Conservation (phyloP, 2,113 vertebrate genomes). For the Onychostoma macrolepis region DNA sequence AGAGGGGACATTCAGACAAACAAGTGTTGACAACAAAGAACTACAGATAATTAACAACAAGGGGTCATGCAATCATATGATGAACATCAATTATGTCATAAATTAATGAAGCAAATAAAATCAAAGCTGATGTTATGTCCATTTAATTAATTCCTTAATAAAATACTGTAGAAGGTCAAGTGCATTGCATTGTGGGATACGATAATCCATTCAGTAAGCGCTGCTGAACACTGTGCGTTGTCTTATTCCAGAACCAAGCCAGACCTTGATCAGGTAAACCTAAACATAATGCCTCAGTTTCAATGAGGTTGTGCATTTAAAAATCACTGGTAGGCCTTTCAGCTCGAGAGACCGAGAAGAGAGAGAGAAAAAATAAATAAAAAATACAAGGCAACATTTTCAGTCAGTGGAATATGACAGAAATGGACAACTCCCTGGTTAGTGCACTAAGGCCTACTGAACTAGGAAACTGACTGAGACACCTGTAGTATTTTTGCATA, state of each 20-base stretch:
- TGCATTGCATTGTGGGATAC: not conserved
- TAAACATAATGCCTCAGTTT: not conserved
- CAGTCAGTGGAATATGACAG: not conserved
- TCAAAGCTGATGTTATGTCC: not conserved
- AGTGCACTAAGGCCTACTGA: not conserved
- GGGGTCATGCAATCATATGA: too few relatives aligned
- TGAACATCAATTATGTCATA: too few relatives aligned
- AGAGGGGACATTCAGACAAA: too few relatives aligned
- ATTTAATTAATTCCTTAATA: not conserved
- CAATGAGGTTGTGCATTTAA: not conserved
- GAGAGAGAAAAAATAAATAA: not conserved
- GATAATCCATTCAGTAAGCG: not conserved
- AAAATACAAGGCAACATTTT: not conserved
- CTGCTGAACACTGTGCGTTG: not conserved
- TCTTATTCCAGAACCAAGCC: not conserved
- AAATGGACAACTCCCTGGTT: not conserved
- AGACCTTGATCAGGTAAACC: constrained; percentile 12
- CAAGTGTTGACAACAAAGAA: too few relatives aligned
- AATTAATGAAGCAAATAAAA: not conserved
- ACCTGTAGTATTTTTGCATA: not conserved
- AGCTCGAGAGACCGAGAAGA: not conserved
- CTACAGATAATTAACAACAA: too few relatives aligned
- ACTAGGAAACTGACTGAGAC: not conserved
- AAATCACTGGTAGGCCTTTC: not conserved
- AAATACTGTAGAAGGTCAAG: not conserved